A percentile compares a stretch with the other conserved stretches of the same genome.
Evolutionary conservation across 2,113 vertebrate genomes (phyloP).

Genomic region (Ovis canadensis): DNA sequence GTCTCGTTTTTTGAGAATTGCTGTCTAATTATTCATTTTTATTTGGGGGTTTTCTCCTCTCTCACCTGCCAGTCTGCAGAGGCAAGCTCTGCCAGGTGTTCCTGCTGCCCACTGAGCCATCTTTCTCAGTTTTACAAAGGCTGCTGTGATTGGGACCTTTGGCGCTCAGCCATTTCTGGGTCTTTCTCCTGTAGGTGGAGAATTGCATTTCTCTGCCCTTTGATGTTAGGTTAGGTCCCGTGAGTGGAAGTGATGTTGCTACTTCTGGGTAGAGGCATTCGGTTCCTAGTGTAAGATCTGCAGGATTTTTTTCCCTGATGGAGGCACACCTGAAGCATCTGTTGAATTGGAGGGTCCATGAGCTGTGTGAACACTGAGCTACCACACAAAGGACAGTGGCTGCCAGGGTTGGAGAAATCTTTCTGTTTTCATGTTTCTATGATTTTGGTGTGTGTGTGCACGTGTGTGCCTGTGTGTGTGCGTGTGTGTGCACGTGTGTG

Average conservation of each 20-base stretch:
- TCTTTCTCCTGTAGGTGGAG: neutral
- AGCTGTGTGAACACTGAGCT: neutral
- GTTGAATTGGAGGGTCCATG: neutral
- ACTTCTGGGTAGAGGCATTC: neutral
- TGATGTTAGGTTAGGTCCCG: rapidly evolving
- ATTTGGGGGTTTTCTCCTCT: neutral
- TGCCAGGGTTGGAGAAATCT: neutral
- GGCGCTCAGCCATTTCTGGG: neutral
- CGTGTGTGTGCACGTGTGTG: neutral
- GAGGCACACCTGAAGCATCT: neutral
- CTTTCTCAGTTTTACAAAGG: neutral
- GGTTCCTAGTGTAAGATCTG: neutral
- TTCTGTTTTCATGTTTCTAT: neutral
- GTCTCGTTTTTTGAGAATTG: neutral
- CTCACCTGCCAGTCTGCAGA: neutral
- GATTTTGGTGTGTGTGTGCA: too few relatives aligned
- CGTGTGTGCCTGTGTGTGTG: neutral
- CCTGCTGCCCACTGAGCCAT: neutral
- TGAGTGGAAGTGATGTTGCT: neutral
- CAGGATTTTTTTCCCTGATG: neutral
- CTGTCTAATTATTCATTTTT: neutral
- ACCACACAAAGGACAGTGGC: neutral
- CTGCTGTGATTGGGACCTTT: neutral
- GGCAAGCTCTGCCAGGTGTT: too few relatives aligned
- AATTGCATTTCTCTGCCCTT: neutral